Evolutionary conservation across 2,113 vertebrate genomes (phyloP).

Genomic region (Epinephelus cyanopodus): DNA sequence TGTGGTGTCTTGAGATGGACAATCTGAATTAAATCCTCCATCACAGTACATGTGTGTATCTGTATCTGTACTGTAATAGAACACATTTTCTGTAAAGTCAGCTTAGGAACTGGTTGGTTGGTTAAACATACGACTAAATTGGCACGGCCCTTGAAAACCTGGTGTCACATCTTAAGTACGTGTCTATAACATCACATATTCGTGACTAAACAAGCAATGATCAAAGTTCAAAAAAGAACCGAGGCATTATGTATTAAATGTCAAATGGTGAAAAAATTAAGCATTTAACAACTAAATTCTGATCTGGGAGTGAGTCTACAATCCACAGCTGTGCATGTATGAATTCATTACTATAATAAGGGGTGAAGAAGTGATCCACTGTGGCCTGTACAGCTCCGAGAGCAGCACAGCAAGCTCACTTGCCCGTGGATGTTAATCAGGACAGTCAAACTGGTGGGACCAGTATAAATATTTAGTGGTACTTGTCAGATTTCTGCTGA

Average conservation of each 20-base stretch:
- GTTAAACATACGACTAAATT: neutral
- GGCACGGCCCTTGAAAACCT: neutral
- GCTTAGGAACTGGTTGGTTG: neutral
- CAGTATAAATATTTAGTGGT: too few relatives aligned
- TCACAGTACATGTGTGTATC: neutral
- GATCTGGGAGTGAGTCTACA: neutral
- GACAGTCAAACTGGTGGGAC: neutral
- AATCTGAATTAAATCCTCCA: neutral
- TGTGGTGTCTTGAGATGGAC: neutral
- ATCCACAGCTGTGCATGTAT: neutral
- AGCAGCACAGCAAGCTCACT: neutral
- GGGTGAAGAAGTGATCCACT: neutral
- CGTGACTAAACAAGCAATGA: neutral
- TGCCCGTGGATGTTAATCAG: neutral
- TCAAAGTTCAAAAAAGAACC: neutral
- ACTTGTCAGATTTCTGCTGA: neutral
- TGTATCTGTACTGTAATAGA: neutral
- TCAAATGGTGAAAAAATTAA: neutral
- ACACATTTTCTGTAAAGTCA: neutral
- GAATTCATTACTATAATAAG: neutral
- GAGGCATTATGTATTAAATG: neutral
- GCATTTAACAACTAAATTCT: neutral
- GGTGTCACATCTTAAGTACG: too few relatives aligned
- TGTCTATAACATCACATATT: neutral
- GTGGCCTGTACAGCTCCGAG: neutral